phyloP scores from a whole-genome alignment of 2,113 vertebrate species.

The Bungarus multicinctus region DNA sequence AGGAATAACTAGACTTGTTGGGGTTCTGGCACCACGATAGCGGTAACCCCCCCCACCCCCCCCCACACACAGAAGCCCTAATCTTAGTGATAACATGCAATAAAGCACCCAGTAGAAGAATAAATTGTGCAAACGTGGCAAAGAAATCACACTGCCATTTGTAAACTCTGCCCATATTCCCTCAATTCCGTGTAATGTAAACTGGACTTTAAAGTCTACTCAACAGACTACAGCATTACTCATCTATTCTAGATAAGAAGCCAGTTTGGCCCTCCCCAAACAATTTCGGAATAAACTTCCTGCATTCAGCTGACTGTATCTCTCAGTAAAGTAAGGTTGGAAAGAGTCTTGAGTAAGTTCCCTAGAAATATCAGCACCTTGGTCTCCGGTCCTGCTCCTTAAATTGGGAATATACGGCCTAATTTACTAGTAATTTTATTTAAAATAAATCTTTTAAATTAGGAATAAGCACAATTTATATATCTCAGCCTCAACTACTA shows the following conservation, averaged over 20 bases:
- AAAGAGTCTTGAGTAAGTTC: not conserved
- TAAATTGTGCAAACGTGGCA: not conserved
- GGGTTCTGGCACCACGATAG: not conserved
- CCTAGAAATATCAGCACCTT: not conserved
- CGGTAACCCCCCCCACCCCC: not conserved
- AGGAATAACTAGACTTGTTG: not conserved
- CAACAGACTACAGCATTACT: not conserved
- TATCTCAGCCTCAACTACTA: not conserved
- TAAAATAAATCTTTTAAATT: not conserved
- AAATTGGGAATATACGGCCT: not conserved
- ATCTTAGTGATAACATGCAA: not conserved
- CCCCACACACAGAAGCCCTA: not conserved
- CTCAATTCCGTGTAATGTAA: not conserved
- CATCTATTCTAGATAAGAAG: not conserved
- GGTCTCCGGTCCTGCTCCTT: no score
- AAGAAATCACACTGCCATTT: not conserved
- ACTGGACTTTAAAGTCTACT: not conserved
- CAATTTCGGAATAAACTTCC: not conserved
- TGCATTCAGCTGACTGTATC: not conserved
- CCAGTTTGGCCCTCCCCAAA: not conserved
- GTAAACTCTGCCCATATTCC: not conserved
- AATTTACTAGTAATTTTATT: not conserved
- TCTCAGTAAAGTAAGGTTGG: no score
- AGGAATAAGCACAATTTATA: not conserved
- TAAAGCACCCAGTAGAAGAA: not conserved